These are phyloP conservation scores for Petroica traversi DNA, from an alignment of 2,113 vertebrate species.

Conservation along the genomic window DNA sequence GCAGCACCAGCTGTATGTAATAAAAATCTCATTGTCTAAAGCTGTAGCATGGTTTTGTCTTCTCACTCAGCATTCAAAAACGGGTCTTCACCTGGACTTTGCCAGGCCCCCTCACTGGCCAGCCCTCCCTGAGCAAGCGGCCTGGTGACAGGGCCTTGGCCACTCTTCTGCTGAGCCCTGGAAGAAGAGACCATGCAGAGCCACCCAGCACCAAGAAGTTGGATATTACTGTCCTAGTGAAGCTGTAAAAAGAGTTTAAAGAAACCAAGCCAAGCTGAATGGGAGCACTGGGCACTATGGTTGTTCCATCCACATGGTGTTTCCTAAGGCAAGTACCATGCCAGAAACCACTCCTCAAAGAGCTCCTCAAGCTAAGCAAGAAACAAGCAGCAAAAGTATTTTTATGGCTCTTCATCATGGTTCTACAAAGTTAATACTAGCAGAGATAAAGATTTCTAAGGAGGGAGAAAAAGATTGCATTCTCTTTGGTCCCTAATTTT, in stretches of 20 bases:
- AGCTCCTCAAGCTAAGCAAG: background rate
- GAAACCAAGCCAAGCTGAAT: background rate
- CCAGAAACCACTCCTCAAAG: rapidly evolving
- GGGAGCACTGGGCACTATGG: background rate
- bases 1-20: background rate
- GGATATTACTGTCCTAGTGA: background rate
- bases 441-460: background rate
- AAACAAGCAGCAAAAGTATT: background rate
- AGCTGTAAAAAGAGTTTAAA: background rate
- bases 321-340: background rate
- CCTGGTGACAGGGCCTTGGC: background rate
- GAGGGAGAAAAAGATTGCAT: background rate
- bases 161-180: background rate
- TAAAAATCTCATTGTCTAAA: background rate
- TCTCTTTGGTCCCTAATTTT: background rate
- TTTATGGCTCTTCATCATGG: background rate
- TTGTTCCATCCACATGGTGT: background rate
- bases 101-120: background rate
- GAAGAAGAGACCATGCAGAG: background rate
- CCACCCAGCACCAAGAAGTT: background rate
- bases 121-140: background rate
- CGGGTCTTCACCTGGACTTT: background rate
- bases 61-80: background rate
- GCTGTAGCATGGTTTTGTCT: background rate
- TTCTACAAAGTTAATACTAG: background rate